Conservation (phyloP, 37 sponge, comb jelly and placozoan species). For the Beroe forskalii region DNA sequence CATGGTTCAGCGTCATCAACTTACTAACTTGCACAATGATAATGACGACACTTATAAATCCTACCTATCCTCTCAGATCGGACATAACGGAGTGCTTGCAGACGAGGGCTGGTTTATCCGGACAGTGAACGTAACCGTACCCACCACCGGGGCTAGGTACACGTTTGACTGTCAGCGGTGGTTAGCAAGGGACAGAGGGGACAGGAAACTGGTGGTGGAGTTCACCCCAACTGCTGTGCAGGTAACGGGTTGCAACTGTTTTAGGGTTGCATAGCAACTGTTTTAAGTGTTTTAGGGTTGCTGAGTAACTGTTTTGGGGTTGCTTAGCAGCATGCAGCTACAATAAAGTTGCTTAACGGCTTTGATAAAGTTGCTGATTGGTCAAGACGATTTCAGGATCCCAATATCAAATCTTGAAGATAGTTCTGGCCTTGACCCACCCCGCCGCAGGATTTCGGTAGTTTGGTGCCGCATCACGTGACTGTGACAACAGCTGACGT, state of each 20-base stretch:
- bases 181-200: slow-evolving; percentile 55
- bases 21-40: no score
- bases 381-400: no score
- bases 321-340: no score
- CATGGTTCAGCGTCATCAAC: no score
- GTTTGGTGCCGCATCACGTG: slow-evolving; percentile 2
- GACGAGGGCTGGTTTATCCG: slow-evolving; percentile 12
- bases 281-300: no score
- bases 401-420: no score
- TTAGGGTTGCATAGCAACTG: no score
- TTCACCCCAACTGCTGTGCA: slow-evolving; percentile 50
- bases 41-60: no score
- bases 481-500: slow-evolving; percentile 56
- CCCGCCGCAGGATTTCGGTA: slow-evolving; percentile 10
- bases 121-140: not conserved
- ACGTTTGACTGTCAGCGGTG: slow-evolving; percentile 51
- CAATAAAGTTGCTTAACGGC: no score
- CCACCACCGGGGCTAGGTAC: slow-evolving; percentile 62
- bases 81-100: slow-evolving; percentile 41
- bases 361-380: no score
- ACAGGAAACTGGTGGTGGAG: slow-evolving; percentile 48
- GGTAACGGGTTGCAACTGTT: slow-evolving; percentile 34
- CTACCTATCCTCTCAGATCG: not conserved
- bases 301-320: no score
- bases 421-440: no score